Percentiles rank a stretch among this genome's conserved stretches.
Evolutionary conservation across 2,113 vertebrate species (phyloP).

Genomic region (Esox niger): DNA sequence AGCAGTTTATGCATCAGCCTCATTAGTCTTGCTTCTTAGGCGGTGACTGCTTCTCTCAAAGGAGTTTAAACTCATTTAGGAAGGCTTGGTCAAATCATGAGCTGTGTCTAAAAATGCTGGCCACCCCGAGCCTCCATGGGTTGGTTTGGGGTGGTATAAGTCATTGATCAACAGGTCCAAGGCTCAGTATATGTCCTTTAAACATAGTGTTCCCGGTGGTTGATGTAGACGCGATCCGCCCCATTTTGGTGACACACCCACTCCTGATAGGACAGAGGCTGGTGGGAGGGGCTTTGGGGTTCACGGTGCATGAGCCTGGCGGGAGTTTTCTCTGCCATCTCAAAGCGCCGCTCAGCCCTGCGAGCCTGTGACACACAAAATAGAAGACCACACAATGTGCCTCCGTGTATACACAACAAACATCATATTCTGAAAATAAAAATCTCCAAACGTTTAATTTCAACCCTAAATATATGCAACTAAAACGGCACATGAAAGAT

Average conservation of each 20-base stretch:
- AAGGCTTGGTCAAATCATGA: too few species aligned
- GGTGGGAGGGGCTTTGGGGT: slow-evolving; percentile 42
- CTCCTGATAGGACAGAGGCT: slow-evolving; percentile 63
- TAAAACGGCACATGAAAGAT: background rate
- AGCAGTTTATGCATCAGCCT: too few species aligned
- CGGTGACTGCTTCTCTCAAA: too few species aligned
- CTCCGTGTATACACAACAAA: background rate
- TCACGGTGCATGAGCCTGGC: background rate
- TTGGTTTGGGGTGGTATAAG: background rate
- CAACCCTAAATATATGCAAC: too few species aligned
- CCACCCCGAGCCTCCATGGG: background rate
- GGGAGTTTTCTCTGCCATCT: slow-evolving; percentile 35
- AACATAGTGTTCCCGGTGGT: slow-evolving; percentile 77
- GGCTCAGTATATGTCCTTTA: slow-evolving; percentile 40
- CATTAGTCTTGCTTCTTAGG: too few species aligned
- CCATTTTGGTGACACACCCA: slow-evolving; percentile 77
- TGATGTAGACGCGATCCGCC: slow-evolving; percentile 72
- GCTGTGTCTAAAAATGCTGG: too few species aligned
- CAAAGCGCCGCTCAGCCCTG: slow-evolving; percentile 47
- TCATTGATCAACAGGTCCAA: background rate
- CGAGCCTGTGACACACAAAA: slow-evolving; percentile 48
- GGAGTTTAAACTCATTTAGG: too few species aligned
- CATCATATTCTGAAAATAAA: too few species aligned
- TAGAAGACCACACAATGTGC: background rate
- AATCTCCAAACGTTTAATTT: too few species aligned